These are phyloP conservation scores for Mormoops blainvillei DNA, from an alignment of 2,113 vertebrate genomes.

Conservation along the genomic window DNA sequence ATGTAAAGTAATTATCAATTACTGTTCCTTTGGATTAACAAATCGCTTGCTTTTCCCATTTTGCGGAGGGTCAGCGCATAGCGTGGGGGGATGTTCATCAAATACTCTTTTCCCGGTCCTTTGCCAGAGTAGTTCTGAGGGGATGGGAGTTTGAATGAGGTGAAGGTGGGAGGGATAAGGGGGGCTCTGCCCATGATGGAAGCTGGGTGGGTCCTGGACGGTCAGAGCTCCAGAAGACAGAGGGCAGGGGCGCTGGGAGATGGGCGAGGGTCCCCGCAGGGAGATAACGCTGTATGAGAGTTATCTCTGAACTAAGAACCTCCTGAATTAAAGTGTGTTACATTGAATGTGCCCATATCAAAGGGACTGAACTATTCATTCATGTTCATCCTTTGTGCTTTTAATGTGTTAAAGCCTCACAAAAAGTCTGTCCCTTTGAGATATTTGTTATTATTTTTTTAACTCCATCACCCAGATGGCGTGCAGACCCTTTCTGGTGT, in stretches of 20 bases:
- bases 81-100: background rate
- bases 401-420: background rate
- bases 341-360: background rate
- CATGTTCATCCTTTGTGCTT: background rate
- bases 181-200: background rate
- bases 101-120: background rate
- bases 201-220: background rate
- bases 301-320: conserved; percentile 7
- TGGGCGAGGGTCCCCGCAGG: background rate
- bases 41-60: background rate
- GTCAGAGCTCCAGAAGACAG: background rate
- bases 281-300: background rate
- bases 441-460: background rate
- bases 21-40: background rate
- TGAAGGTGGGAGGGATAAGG: background rate
- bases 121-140: background rate
- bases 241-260: background rate
- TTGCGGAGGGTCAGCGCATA: background rate
- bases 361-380: background rate
- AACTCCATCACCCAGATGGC: background rate
- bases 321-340: background rate
- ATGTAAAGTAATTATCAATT: background rate
- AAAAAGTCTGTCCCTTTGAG: background rate
- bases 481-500: background rate
- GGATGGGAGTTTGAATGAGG: background rate